phyloP scores from a whole-genome alignment of 2,113 vertebrate genomes.

The Dinomys branickii region DNA sequence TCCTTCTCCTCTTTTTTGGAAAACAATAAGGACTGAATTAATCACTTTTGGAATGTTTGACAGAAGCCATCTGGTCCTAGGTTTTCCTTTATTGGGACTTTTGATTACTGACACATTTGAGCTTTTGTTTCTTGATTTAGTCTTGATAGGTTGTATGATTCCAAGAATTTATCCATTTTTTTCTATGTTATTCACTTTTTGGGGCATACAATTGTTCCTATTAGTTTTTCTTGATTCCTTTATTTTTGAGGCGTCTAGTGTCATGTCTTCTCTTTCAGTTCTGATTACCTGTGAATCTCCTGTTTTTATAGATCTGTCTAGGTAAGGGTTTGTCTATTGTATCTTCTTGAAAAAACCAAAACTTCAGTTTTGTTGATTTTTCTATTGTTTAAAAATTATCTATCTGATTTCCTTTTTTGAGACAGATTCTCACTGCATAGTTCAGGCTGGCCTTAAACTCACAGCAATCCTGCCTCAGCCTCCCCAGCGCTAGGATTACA shows the following conservation, averaged over 20 bases:
- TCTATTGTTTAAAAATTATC: neutral
- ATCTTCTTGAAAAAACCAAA: neutral
- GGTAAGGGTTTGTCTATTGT: too few species aligned
- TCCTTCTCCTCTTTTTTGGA: neutral
- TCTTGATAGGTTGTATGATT: neutral
- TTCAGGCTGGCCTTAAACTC: neutral
- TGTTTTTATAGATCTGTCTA: neutral
- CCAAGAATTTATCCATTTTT: neutral
- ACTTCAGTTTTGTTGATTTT: neutral
- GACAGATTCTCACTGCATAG: neutral
- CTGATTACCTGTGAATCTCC: neutral
- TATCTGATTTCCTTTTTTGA: neutral
- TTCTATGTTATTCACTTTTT: neutral
- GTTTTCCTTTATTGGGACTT: neutral
- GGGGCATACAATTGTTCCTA: too few species aligned
- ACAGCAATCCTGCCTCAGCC: neutral
- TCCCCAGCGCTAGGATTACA: neutral
- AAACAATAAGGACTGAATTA: neutral
- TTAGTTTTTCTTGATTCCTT: neutral
- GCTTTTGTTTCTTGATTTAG: neutral
- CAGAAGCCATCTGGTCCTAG: neutral
- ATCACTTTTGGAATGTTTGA: neutral
- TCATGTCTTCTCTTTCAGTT: neutral
- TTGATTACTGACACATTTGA: neutral
- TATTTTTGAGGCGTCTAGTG: neutral